Evolutionary conservation across 1,140 invertebrate species (phyloP), one percentile per base, ranked within the genome.

Genomic region (Neodiprion fabricii): DNA sequence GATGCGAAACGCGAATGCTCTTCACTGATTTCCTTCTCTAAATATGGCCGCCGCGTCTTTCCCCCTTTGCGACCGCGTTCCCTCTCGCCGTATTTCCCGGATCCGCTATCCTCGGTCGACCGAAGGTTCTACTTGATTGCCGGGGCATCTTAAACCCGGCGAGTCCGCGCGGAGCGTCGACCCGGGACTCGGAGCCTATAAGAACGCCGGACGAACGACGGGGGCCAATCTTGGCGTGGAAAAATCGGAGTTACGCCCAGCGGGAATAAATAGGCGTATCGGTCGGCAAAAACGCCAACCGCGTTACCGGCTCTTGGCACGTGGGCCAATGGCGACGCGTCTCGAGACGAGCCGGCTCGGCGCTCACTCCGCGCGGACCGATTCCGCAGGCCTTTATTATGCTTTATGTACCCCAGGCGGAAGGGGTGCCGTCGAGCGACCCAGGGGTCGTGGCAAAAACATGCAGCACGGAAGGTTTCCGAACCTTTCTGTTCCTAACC

Each of bases 61-160:
- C 70, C 53, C 53, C 53, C 28, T 40, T 40, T 61, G 53, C 53
- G 53, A 61, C 53, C 53, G 53, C 73, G 67, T 74, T 74, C 73
- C 75, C 75, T 72, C 77, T 70, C 72, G 69, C 48, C 72, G 72
- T 73, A 80, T 79, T 80, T 73, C 67, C 28, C 72, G 71, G 72
- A 75, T 50, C 73, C 77, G 86, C 85, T 85, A 83, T 82, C 85
- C 85, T 86, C 86, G 82, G 85, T 85, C 85, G 86, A 82, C 83
- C 84, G 81, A 83, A 87, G 86, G 86, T 88, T 88, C 86, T 87
- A 88, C 86, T 88, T 88, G 87, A 88, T 88, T 88, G 86, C 86
- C 84, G 82, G 85, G 85, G 86, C 85, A 85, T 87, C 86, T 87
- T 87, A 86, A 87, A 85, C 86, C 86, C 86, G 82, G 81, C 21